Conservation (phyloP, 37 sponge, comb jelly and placozoan genomes). For the Ianthella basta region DNA sequence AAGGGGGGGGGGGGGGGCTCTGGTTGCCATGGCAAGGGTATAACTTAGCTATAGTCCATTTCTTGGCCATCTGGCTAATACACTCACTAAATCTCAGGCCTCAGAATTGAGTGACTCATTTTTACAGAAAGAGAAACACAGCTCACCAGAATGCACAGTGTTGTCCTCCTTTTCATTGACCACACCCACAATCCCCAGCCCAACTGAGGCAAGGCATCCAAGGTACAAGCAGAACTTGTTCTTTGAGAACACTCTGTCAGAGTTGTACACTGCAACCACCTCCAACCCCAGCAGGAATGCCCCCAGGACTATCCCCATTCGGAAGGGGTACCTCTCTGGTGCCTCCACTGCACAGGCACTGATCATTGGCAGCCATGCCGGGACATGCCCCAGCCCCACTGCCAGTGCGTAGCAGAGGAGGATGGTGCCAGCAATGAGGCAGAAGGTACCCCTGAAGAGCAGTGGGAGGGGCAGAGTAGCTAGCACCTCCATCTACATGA, state of each 20-base stretch:
- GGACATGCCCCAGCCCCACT: slow-evolving; percentile 66
- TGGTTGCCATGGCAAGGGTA: too few species aligned
- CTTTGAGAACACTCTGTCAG: slow-evolving; percentile 22
- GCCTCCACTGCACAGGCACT: slow-evolving; percentile 80
- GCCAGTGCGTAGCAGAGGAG: slow-evolving; percentile 80
- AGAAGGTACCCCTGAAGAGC: neutral
- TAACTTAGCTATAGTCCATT: too few species aligned
- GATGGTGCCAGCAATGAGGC: slow-evolving; percentile 47
- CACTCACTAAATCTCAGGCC: too few species aligned
- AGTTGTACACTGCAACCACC: slow-evolving; percentile 41
- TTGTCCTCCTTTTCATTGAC: slow-evolving; percentile 70
- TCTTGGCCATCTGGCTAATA: too few species aligned
- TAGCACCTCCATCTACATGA: slow-evolving; percentile 6
- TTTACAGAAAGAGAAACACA: too few species aligned
- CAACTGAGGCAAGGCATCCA: slow-evolving; percentile 5
- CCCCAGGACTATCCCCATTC: slow-evolving; percentile 67
- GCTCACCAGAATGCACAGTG: slow-evolving; percentile 11
- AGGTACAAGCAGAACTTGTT: slow-evolving; percentile 16
- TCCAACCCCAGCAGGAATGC: slow-evolving; percentile 34
- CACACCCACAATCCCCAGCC: slow-evolving; percentile 24
- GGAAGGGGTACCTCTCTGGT: slow-evolving; percentile 82
- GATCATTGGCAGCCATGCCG: slow-evolving; percentile 88
- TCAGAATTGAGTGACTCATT: too few species aligned
- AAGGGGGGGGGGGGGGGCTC: neutral
- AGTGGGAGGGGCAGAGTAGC: neutral